Evolutionary conservation across 2,888 invertebrate genomes (phyloP).

Genomic region (Apamea anceps): DNA sequence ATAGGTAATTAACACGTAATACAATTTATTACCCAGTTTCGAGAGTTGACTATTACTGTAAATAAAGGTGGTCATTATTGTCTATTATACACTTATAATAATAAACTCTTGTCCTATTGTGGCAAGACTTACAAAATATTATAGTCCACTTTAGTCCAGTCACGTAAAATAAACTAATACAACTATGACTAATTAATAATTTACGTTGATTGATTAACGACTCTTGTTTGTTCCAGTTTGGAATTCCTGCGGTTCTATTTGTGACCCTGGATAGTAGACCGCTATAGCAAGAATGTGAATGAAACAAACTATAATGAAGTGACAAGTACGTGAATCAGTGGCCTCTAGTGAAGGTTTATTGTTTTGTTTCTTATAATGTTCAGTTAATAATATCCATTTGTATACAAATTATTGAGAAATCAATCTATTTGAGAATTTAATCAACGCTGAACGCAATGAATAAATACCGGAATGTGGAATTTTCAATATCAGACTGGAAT

Average conservation of each 20-base stretch:
- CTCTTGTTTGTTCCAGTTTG: constrained; percentile 37
- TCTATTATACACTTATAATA: constrained; percentile 4
- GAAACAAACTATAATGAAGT: constrained; percentile 12
- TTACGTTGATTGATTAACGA: constrained; percentile 42
- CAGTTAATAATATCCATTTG: background rate
- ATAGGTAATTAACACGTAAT: constrained; percentile 10
- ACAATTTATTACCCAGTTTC: constrained; percentile 1
- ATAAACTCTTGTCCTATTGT: background rate
- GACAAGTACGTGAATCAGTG: background rate
- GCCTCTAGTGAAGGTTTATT: background rate
- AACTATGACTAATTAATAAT: constrained; percentile 50
- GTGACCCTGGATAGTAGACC: constrained; percentile 29
- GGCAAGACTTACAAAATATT: constrained; percentile 8
- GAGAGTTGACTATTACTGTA: constrained; percentile 2
- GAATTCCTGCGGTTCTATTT: constrained; percentile 54
- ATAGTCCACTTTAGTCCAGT: constrained; percentile 17
- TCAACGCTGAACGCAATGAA: constrained; percentile 8
- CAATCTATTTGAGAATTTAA: constrained; percentile 11
- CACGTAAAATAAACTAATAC: constrained; percentile 28
- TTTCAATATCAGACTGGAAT: constrained; percentile 5
- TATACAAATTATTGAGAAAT: background rate
- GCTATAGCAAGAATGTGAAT: constrained; percentile 1
- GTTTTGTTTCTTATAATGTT: background rate
- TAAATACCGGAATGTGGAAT: background rate
- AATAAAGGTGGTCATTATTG: background rate